Conservation (phyloP, 2,113 vertebrate genomes). For the Otocyon megalotis region DNA sequence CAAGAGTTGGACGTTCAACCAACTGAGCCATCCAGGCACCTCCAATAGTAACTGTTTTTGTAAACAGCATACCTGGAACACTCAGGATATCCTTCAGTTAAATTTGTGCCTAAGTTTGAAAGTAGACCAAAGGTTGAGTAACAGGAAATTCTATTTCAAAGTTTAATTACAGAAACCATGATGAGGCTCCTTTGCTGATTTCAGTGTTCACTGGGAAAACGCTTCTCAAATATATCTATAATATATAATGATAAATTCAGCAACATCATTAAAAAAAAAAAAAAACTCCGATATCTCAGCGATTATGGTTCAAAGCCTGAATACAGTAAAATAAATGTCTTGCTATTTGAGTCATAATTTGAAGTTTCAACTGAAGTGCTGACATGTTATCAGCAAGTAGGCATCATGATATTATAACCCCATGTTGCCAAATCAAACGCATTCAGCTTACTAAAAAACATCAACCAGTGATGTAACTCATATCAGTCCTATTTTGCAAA, state of each 20-base stretch:
- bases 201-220: neutral
- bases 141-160: slow-evolving; percentile 32
- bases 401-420: neutral
- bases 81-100: neutral
- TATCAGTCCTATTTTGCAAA: neutral
- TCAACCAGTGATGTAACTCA: neutral
- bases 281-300: neutral
- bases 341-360: neutral
- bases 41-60: neutral
- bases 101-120: neutral
- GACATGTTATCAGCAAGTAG: neutral
- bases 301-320: neutral
- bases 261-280: neutral
- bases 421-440: neutral
- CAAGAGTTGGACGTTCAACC: neutral
- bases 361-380: slow-evolving; percentile 17
- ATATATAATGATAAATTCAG: neutral
- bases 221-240: slow-evolving; percentile 11
- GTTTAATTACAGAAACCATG: neutral
- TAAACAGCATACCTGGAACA: neutral
- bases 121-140: slow-evolving; percentile 4
- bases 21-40: neutral
- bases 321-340: slow-evolving; percentile 38
- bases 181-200: neutral
- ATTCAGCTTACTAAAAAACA: neutral